Evolutionary conservation across 2,113 vertebrate species (phyloP).

Genomic region (Varanus komodoensis): DNA sequence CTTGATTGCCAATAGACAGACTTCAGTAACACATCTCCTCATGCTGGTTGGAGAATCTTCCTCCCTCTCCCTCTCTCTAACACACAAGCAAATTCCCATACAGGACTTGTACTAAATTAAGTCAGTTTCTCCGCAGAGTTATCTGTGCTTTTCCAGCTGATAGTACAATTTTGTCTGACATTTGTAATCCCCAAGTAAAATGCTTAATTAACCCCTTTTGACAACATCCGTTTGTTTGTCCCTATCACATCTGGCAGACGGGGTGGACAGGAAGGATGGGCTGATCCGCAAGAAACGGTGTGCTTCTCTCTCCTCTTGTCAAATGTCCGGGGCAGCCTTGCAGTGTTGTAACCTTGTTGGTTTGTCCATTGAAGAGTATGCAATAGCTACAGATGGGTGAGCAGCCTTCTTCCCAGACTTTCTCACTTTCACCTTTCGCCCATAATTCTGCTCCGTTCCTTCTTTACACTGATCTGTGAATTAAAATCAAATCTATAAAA

Average conservation of each 20-base stretch:
- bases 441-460: not conserved
- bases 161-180: slow-evolving; percentile 43
- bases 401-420: not conserved
- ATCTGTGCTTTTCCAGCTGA: not conserved
- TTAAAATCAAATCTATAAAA: too few relatives aligned
- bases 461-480: not conserved
- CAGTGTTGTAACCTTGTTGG: not conserved
- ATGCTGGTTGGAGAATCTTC: not conserved
- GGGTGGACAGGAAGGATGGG: slow-evolving; percentile 5
- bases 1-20: slow-evolving; percentile 44
- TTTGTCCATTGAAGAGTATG: not conserved
- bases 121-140: slow-evolving; percentile 1
- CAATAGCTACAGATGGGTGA: not conserved
- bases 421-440: not conserved
- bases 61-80: too few relatives aligned
- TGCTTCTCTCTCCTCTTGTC: slow-evolving; percentile 17
- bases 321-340: slow-evolving; percentile 14
- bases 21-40: not conserved
- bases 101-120: slow-evolving; percentile 23
- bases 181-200: slow-evolving; percentile 52
- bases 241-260: slow-evolving; percentile 41
- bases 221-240: slow-evolving; percentile 5
- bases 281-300: slow-evolving; percentile 34
- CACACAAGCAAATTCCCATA: not conserved
- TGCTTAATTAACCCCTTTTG: slow-evolving; percentile 59